Evolutionary conservation across 2,797 vertebrate species (phyloP).

Genomic region (Pantherophis vulpinus): DNA sequence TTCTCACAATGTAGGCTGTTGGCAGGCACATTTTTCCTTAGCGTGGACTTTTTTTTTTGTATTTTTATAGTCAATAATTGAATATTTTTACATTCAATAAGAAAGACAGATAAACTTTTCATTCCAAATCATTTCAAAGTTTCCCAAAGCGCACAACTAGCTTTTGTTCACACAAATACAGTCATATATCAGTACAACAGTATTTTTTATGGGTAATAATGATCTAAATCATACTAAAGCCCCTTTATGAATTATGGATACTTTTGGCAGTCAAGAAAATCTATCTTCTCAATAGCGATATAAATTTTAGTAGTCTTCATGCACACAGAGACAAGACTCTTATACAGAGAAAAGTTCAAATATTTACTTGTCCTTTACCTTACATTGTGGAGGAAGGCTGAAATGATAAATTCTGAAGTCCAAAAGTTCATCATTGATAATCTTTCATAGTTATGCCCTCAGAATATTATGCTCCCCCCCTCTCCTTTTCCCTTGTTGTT

Average conservation of each 20-base stretch:
- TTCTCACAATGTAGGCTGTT: neutral
- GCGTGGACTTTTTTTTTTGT: neutral
- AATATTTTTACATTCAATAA: neutral
- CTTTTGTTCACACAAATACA: neutral
- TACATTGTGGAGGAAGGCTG: neutral
- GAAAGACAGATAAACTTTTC: neutral
- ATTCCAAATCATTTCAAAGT: neutral
- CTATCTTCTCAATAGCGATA: slow-evolving; percentile 60
- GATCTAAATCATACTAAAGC: slow-evolving; percentile 59
- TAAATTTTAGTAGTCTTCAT: slow-evolving; percentile 60
- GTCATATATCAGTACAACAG: slow-evolving; percentile 54
- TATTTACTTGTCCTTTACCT: neutral
- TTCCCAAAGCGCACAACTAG: neutral
- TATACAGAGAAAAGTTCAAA: neutral
- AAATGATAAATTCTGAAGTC: neutral
- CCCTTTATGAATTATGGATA: slow-evolving; percentile 63
- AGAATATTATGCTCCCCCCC: neutral
- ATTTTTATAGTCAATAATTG: neutral
- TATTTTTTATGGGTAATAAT: slow-evolving; percentile 55
- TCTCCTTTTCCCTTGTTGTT: neutral
- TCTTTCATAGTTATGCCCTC: neutral
- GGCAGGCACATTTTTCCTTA: neutral
- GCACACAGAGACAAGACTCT: neutral
- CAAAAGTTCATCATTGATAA: neutral
- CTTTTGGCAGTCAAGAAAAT: slow-evolving; percentile 59